A percentile compares a stretch with the other conserved stretches of the same genome.
Evolutionary conservation across 37 sponge, comb jelly and placozoan species (phyloP).

Genomic region (Cliona cf. orientalis): DNA sequence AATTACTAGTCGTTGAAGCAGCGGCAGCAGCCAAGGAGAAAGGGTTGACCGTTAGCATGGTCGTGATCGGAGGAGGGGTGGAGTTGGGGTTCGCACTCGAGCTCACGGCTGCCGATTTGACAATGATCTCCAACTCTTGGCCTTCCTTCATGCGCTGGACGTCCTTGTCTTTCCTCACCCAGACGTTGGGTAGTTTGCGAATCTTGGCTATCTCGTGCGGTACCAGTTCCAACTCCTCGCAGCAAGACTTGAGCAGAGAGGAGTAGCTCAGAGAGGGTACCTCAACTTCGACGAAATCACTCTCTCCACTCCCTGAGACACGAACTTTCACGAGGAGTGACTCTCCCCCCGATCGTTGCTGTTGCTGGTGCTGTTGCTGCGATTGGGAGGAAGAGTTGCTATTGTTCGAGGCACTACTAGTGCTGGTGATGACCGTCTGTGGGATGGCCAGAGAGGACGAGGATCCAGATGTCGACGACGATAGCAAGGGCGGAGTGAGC

Average conservation of each 20-base stretch:
- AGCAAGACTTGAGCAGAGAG: constrained; percentile 47
- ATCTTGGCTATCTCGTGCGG: constrained; percentile 63
- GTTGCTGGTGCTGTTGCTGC: neutral
- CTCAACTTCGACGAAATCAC: constrained; percentile 87
- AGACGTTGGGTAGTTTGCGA: constrained; percentile 88
- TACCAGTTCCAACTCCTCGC: constrained; percentile 69
- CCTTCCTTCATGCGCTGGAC: constrained; percentile 68
- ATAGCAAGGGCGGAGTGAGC: too few relatives aligned
- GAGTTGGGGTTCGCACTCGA: too few relatives aligned
- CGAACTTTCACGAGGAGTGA: constrained; percentile 83
- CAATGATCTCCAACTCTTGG: constrained; percentile 84
- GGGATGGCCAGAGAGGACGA: too few relatives aligned
- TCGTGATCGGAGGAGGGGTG: too few relatives aligned
- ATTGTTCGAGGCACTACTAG: neutral
- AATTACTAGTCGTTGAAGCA: too few relatives aligned
- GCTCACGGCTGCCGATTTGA: too few relatives aligned
- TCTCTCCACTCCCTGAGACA: constrained; percentile 59
- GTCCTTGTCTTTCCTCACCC: constrained; percentile 85
- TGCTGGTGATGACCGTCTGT: too few relatives aligned
- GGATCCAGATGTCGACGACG: too few relatives aligned
- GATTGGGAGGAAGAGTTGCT: neutral
- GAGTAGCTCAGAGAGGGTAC: constrained; percentile 44
- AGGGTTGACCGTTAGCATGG: too few relatives aligned
- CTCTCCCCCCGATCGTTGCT: neutral
- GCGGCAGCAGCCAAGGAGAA: too few relatives aligned